Percentiles rank a stretch among this genome's conserved stretches.
phyloP scores from a whole-genome alignment of 2,888 invertebrate species.

The Drosophila austrosaltans region DNA sequence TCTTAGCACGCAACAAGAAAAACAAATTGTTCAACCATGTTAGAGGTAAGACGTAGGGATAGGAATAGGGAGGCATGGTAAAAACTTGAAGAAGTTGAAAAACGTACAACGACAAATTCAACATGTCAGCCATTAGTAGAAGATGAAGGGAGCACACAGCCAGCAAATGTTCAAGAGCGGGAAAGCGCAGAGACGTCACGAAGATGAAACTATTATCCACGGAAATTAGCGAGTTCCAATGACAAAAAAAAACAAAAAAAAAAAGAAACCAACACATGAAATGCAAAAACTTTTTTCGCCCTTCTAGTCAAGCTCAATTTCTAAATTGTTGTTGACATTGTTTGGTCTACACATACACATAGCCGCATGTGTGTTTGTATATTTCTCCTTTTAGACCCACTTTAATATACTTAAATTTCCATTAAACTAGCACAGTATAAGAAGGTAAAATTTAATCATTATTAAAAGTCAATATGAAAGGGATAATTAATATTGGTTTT shows the following conservation, averaged over 20 bases:
- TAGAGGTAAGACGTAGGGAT: not conserved
- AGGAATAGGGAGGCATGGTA: not conserved
- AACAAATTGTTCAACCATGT: constrained; percentile 34
- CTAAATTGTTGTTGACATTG: constrained; percentile 67
- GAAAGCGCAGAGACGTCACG: constrained; percentile 40
- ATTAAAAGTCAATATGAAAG: constrained; percentile 70
- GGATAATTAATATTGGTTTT: constrained; percentile 79
- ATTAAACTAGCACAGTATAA: not conserved
- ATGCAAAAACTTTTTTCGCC: constrained; percentile 61
- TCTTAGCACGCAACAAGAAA: constrained; percentile 61
- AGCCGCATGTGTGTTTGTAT: constrained; percentile 8
- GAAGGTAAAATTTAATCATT: constrained; percentile 2
- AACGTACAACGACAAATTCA: constrained; percentile 63
- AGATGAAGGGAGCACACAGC: not conserved
- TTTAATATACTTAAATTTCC: not conserved
- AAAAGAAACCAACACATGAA: constrained; percentile 46
- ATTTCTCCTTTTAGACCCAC: not conserved
- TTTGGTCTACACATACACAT: constrained; percentile 7
- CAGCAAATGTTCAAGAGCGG: constrained; percentile 3
- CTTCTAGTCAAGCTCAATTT: constrained; percentile 61
- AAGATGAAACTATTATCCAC: constrained; percentile 74
- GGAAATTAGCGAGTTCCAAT: constrained; percentile 71
- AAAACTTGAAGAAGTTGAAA: constrained; percentile 40
- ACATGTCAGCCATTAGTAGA: constrained; percentile 56
- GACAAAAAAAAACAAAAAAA: constrained; percentile 43